Percentiles rank a stretch among this genome's conserved stretches.
Conservation (phyloP, 2,113 vertebrate genomes). For the Sardina pilchardus region DNA sequence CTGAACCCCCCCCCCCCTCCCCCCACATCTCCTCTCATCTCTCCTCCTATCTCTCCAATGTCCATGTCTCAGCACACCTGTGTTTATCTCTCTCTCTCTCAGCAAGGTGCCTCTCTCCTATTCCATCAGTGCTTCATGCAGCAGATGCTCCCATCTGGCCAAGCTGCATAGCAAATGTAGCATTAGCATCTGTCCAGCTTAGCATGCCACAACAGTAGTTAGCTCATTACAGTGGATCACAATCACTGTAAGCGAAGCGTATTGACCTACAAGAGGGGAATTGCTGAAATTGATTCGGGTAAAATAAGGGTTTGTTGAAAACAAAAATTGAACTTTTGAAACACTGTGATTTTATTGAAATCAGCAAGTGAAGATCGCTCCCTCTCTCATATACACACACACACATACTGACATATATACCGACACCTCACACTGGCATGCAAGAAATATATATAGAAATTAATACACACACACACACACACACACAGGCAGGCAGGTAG, state of each 20-base stretch:
- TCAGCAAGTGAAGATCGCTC: background rate
- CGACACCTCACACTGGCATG: background rate
- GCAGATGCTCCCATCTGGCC: conserved; percentile 2
- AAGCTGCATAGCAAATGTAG: background rate
- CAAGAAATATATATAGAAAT: background rate
- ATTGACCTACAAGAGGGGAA: too few relatives aligned
- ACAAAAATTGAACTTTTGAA: too few relatives aligned
- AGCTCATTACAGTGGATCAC: background rate
- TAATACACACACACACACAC: background rate
- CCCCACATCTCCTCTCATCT: background rate
- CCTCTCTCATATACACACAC: background rate
- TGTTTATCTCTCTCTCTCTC: background rate
- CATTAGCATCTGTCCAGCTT: background rate
- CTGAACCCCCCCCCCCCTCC: too few relatives aligned
- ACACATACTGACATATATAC: background rate
- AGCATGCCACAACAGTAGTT: background rate
- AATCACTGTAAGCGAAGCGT: too few relatives aligned
- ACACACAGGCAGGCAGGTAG: background rate
- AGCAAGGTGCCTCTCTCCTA: background rate
- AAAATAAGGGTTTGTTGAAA: too few relatives aligned
- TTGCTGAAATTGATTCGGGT: too few relatives aligned
- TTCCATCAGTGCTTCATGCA: background rate
- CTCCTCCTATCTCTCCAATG: background rate
- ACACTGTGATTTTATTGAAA: too few relatives aligned
- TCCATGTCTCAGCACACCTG: background rate